phyloP scores from a whole-genome alignment of 2,888 invertebrate genomes.

The Panopea generosa region DNA sequence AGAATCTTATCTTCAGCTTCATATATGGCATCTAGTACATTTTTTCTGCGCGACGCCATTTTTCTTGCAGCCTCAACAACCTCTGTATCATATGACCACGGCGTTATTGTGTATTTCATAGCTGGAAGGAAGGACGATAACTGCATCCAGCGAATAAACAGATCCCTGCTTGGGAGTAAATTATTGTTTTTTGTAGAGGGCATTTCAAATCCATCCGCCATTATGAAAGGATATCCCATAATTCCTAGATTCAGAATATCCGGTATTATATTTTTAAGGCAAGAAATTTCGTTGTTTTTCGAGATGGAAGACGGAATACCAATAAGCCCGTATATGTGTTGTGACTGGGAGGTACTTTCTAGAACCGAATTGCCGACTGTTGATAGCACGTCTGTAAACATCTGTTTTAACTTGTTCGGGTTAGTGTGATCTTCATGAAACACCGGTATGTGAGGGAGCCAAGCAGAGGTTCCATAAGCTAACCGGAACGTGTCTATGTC shows the following conservation, averaged over 20 bases:
- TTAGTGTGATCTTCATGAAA: slow-evolving; percentile 60
- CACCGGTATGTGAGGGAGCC: slow-evolving; percentile 78
- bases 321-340: slow-evolving; percentile 91
- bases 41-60: slow-evolving; percentile 42
- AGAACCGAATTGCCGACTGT: slow-evolving; percentile 57
- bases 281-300: slow-evolving; percentile 91
- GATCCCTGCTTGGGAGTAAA: slow-evolving; percentile 73
- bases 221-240: slow-evolving; percentile 94
- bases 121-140: slow-evolving; percentile 95
- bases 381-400: slow-evolving; percentile 66
- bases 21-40: slow-evolving; percentile 90
- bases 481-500: slow-evolving; percentile 95
- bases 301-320: slow-evolving; percentile 93
- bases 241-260: slow-evolving; percentile 88
- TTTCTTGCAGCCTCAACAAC: slow-evolving; percentile 56
- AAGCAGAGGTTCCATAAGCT: slow-evolving; percentile 88
- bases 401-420: slow-evolving; percentile 61
- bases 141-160: slow-evolving; percentile 92
- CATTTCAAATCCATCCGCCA: slow-evolving; percentile 94
- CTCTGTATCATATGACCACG: slow-evolving; percentile 93
- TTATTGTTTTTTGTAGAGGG: slow-evolving; percentile 81
- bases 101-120: slow-evolving; percentile 94
- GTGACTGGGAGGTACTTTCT: slow-evolving; percentile 87
- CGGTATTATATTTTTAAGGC: slow-evolving; percentile 91
- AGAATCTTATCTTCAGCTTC: slow-evolving; percentile 88